A percentile compares a stretch with the other conserved stretches of the same genome.
Evolutionary conservation across 2,113 vertebrate species (phyloP).

Genomic region (Malaclemys terrapin): DNA sequence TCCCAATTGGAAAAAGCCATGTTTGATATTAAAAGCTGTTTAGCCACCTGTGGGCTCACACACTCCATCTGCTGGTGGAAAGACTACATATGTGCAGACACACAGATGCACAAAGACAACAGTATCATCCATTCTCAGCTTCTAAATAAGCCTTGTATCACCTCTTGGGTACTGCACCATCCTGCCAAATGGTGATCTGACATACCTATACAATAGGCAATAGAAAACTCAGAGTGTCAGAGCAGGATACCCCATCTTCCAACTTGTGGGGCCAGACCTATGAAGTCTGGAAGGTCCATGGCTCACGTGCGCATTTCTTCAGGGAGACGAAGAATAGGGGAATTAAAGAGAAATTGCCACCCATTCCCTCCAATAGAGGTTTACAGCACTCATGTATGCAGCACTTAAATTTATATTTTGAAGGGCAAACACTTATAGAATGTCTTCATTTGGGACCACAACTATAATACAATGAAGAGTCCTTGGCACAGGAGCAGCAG

Average conservation of each 20-base stretch:
- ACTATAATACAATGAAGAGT: background rate
- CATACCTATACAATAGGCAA: background rate
- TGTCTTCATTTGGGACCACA: slow-evolving; percentile 31
- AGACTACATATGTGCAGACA: background rate
- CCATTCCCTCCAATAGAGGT: background rate
- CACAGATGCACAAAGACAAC: background rate
- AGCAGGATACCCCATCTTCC: background rate
- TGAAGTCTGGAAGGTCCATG: background rate
- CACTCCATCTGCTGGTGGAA: background rate
- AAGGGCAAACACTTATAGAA: background rate
- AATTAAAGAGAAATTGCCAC: background rate
- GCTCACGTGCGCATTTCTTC: background rate
- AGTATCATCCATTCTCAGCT: background rate
- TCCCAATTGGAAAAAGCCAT: background rate
- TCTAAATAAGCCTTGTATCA: background rate
- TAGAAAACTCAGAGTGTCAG: background rate
- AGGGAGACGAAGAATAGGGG: background rate
- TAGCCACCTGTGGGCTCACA: background rate
- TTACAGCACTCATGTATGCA: background rate
- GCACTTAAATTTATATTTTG: background rate
- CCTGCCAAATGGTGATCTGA: background rate
- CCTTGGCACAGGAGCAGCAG: slow-evolving; percentile 26
- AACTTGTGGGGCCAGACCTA: background rate
- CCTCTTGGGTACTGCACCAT: background rate
- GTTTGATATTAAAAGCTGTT: background rate